Conservation (phyloP, 1,140 invertebrate species). For the Lordiphosa collinella region DNA sequence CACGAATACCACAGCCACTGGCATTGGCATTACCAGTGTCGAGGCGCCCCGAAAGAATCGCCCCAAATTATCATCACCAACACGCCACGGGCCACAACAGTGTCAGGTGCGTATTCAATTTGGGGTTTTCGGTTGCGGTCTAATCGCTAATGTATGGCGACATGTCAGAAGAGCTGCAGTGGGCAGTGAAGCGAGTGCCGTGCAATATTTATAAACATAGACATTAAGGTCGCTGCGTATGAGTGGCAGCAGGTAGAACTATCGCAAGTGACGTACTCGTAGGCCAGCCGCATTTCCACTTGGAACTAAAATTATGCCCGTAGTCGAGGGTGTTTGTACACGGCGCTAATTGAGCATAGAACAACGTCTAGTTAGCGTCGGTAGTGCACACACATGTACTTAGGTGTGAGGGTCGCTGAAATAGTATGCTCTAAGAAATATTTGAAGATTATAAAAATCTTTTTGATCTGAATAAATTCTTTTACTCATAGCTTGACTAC, state of each 20-base stretch:
- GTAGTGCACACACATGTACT: neutral
- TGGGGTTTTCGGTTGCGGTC: slow-evolving; percentile 19
- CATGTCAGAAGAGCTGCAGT: slow-evolving; percentile 25
- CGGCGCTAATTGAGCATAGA: slow-evolving; percentile 42
- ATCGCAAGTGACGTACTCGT: slow-evolving; percentile 19
- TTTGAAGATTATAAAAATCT: neutral
- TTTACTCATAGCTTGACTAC: too few relatives aligned
- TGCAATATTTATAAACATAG: slow-evolving; percentile 51
- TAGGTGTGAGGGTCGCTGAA: neutral
- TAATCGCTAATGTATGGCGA: slow-evolving; percentile 48
- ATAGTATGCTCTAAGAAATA: too few relatives aligned
- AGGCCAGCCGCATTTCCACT: slow-evolving; percentile 29
- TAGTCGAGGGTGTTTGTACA: slow-evolving; percentile 30
- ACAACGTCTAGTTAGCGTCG: slow-evolving; percentile 23
- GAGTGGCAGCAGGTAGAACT: slow-evolving; percentile 28
- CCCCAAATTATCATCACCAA: slow-evolving; percentile 88
- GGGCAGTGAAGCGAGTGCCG: slow-evolving; percentile 14
- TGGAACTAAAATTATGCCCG: slow-evolving; percentile 36
- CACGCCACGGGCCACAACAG: slow-evolving; percentile 88
- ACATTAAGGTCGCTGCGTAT: slow-evolving; percentile 49
- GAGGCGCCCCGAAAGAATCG: slow-evolving; percentile 83
- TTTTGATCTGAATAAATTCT: too few relatives aligned
- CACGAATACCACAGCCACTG: slow-evolving; percentile 33
- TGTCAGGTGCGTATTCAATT: slow-evolving; percentile 83
- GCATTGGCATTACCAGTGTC: slow-evolving; percentile 58